phyloP scores from a whole-genome alignment of 2,888 invertebrate species.

The Agrochola litura region DNA sequence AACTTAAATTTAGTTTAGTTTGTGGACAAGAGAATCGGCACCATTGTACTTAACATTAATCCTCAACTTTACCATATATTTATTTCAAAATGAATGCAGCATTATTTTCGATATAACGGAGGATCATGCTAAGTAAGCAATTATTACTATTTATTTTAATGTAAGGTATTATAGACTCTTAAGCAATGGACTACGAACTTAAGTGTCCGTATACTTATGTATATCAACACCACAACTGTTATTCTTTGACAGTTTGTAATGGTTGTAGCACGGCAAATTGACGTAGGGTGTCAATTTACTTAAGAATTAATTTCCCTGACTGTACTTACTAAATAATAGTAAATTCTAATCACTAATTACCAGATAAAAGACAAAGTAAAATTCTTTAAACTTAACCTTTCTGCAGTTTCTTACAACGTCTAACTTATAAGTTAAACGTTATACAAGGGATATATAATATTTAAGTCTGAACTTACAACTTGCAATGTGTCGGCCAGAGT shows the following conservation, averaged over 20 bases:
- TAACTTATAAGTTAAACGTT: neutral
- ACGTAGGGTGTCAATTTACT: neutral
- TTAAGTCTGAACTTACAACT: constrained; percentile 46
- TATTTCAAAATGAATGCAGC: too few relatives aligned
- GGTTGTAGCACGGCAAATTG: neutral
- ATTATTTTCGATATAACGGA: too few relatives aligned
- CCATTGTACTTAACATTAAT: too few relatives aligned
- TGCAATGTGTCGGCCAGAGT: constrained; percentile 54
- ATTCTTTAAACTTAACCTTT: neutral
- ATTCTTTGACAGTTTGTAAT: neutral
- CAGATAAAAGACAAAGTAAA: neutral
- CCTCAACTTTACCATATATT: too few relatives aligned
- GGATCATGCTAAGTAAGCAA: too few relatives aligned
- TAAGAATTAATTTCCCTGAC: neutral
- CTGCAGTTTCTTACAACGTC: neutral
- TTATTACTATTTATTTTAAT: too few relatives aligned
- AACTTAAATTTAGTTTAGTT: too few relatives aligned
- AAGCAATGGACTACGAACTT: neutral
- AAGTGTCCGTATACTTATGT: neutral
- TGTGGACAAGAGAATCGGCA: too few relatives aligned
- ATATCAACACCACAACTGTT: neutral
- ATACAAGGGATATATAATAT: too few relatives aligned
- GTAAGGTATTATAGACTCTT: too few relatives aligned
- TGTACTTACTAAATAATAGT: neutral
- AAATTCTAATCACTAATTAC: neutral